Base-by-base conservation (phyloP, 2,113 vertebrate genomes). In the Myodes glareolus region DNA sequence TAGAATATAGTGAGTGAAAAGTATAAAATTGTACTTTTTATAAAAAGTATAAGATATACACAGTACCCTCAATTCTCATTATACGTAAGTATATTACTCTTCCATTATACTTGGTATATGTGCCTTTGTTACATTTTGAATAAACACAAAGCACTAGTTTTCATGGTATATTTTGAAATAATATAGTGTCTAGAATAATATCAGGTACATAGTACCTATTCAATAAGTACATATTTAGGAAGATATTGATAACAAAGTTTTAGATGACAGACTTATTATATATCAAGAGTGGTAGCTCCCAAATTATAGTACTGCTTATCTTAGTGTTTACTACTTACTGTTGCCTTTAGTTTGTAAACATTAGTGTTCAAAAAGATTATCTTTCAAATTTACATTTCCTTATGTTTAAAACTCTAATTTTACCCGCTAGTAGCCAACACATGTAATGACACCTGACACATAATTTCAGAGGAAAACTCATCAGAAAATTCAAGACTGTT, bases 391-490 rank as follows among this genome's bases (percentile, higher is more conserved):
- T 91, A 84, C 16, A 82, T 90, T 73, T 91, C 84, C 16, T 87
- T 80, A 12, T 94, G 1, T 61, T 82, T 96, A 93, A 96, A 97
- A 91, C 0, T 61, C 75, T 92, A 92, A 45, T 47, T 47, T 52
- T 80, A 10, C 16, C 29, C 17, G 31, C 17, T 36, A 52, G 2
- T 52, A 52, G 1, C 8, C 29, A 52, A 52, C 17, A 80, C 17
- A 1, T 90, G 61, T 73, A 68, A 91, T 95, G 27, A 82, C 39
- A 95, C 23, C 45, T 97, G 63, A 88, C 45, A 91, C 14, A 88
- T n/a, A 42, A 95, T 93, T 97, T 96, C 75, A 92, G 23, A 93
- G 78, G 52, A 95, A 94, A 93, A 75, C 10, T 67, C 33, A 96
- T 84, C 39, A 94, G 88, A 81, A 52, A 91, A 95, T 92, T 87